Evolutionary conservation across 2,888 invertebrate genomes (phyloP), one percentile per base, ranked within the genome.

Genomic region (Mythimna ferrago): DNA sequence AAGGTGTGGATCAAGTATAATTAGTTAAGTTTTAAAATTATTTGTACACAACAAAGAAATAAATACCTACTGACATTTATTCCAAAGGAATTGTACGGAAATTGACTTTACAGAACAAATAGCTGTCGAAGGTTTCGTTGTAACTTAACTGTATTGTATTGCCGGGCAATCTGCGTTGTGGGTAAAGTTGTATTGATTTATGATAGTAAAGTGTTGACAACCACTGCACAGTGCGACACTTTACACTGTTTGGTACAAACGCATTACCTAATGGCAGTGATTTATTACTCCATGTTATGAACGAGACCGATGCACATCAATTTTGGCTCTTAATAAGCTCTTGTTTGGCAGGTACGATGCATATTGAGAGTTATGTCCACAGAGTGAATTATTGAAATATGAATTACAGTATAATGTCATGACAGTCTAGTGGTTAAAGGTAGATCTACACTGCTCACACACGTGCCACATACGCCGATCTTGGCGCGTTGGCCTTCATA

Each of bases 151-250:
- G 69, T 63, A 65, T 69, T 69, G 66, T 69, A 41, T 63, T 44
- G 53, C 21, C 41, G 26, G 14, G 57, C 66, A 83, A 85, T 78
- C 61, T 62, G 71, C 56, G 78, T 64, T 58, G 72, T 54, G 61
- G 76, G 67, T 35, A 62, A 75, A 75, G 78, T 80, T 67, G 60
- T 66, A 84, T 81, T 83, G 83, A 83, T 84, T 85, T 84, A 85
- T 76, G 72, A 76, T 65, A 67, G 63, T 61, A 41, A 9, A 76
- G 44, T 65, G 76, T 83, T 80, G 83, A 84, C 72, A 71, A 60
- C 56, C 38, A 51, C 68, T 62, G 83, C 73, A 73, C 61, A 64
- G 32, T 53, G 63, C 60, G 63, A 78, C 69, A 85, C 66, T 77
- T 73, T 65, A 74, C 66, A 38, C 63, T 56, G 54, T 26, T 51